Evolutionary conservation across 2,797 vertebrate species (phyloP).

Genomic region (Thamnophis elegans): DNA sequence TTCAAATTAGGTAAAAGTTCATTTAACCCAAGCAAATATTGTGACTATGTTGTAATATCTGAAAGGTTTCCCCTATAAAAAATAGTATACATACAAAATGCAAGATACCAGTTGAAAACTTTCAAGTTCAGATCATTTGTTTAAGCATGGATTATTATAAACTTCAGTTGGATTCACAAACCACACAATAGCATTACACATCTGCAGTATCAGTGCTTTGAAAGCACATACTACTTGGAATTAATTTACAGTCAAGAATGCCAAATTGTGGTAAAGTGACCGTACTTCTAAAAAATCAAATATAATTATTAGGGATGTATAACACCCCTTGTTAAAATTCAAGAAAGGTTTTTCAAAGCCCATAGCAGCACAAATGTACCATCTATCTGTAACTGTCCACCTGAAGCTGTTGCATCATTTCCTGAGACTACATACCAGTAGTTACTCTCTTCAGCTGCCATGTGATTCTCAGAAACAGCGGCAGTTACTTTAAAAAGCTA

Average conservation of each 20-base stretch:
- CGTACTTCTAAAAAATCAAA: neutral
- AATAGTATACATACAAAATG: neutral
- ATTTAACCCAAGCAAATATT: conserved; percentile 41
- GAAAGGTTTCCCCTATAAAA: conserved; percentile 40
- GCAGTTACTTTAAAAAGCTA: neutral
- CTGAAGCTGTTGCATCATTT: neutral
- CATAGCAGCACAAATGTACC: neutral
- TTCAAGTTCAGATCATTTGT: neutral
- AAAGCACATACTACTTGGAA: neutral
- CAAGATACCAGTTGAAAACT: neutral
- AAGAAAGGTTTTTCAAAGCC: neutral
- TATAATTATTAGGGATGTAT: neutral
- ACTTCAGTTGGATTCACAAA: neutral
- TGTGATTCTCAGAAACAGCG: neutral
- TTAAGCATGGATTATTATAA: neutral
- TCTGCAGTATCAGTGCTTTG: neutral
- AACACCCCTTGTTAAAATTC: neutral
- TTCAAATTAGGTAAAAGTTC: conserved; percentile 5
- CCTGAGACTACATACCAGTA: neutral
- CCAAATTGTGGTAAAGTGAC: neutral
- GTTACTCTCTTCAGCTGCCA: neutral
- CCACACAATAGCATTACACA: neutral
- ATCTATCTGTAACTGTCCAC: neutral
- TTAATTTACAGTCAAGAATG: neutral
- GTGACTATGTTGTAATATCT: conserved; percentile 20